Conservation (phyloP, 2,113 vertebrate genomes). For the Collichthys lucidus region DNA sequence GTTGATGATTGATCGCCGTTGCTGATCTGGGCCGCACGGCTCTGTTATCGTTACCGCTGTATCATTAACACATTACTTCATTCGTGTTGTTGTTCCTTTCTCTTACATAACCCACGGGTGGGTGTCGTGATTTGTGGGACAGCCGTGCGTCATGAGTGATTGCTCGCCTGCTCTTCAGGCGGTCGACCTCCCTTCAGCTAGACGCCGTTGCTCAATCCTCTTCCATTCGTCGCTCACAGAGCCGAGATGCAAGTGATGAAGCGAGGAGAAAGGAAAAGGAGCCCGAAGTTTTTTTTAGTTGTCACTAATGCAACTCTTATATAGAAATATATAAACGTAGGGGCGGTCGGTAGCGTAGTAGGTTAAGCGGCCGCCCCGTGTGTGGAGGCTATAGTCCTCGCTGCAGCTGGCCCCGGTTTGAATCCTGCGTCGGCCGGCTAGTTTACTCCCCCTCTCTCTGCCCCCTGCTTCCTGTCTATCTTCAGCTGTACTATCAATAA, state of each 20-base stretch:
- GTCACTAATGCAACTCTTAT: neutral
- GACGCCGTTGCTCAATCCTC: neutral
- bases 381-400: too few species aligned
- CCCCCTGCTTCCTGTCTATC: too few species aligned
- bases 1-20: neutral
- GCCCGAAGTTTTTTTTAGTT: neutral
- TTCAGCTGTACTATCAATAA: too few species aligned
- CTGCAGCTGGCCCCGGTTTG: too few species aligned
- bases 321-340: neutral
- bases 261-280: neutral
- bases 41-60: slow-evolving; percentile 32
- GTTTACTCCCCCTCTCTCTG: too few species aligned
- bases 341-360: too few species aligned
- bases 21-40: slow-evolving; percentile 12
- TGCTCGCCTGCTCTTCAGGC: slow-evolving; percentile 7
- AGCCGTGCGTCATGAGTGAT: slow-evolving; percentile 28
- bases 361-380: too few species aligned
- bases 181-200: neutral
- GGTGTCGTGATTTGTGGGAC: slow-evolving; percentile 12
- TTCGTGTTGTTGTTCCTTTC: neutral
- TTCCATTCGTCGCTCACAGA: neutral
- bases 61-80: slow-evolving; percentile 26
- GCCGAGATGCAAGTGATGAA: neutral
- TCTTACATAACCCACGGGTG: neutral
- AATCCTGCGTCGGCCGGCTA: too few species aligned